Evolutionary conservation across 1,140 invertebrate species (phyloP), one percentile per base, ranked within the genome.

Genomic region (Drosophila busckii): DNA sequence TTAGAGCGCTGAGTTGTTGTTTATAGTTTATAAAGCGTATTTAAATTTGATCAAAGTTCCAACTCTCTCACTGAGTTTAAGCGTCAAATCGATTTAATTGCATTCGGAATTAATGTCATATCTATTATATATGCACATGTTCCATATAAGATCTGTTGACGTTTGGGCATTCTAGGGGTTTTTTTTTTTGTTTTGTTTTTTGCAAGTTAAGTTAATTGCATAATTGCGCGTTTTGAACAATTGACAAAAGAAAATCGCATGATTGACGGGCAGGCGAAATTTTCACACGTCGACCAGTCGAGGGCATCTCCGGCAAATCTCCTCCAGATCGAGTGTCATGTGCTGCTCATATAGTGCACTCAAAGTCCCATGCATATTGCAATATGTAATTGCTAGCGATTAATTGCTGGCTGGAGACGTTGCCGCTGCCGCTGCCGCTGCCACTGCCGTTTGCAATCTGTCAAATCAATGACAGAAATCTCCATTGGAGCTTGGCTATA

Each of bases 341-440:
- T 69, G 73, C 58, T 80, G 71, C 71, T 54, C 73, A 80, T 80
- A 20, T 80, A 73, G 75, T 80, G 70, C 73, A 82, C 41, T 19
- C 15, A 34, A 34, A 26, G 35, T 68, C 64, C 60, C 54, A 60
- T 53, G 60, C 45, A 23, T 17, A 42, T 48, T 48, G 29, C 16
- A 29, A 13, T 13, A 20, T 35, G 41, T 75, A 80, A 80, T 80
- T 80, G 75, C n/a, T n/a, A n/a, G n/a, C 42, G 4, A 23, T 54
- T 71, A 80, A 73, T 78, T 73, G 60, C 20, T 41, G 35, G 3
- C 61, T 49, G 52, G 63, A 73, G 55, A 62, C 37, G 31, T 37
- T 8, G 32, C 12, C 10, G 7, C 34, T 40, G 38, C 17, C 34
- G 16, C 29, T 44, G 10, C 2, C 17, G 34, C 5, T 23, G 28